phyloP scores from a whole-genome alignment of 2,888 invertebrate species.

The Apotomis capreana region DNA sequence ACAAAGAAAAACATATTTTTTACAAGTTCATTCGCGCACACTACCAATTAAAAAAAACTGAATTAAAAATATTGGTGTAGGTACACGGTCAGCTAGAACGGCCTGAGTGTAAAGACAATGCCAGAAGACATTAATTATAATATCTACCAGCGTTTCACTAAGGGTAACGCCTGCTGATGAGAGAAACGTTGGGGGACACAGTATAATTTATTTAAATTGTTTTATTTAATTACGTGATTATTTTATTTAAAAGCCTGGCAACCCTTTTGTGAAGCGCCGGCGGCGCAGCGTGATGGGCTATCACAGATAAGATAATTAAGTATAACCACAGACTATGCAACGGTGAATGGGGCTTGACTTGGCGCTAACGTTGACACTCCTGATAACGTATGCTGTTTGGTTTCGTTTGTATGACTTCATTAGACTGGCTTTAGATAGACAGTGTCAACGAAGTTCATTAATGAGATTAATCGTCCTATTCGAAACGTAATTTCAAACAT shows the following conservation, averaged over 20 bases:
- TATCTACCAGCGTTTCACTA: too few relatives aligned
- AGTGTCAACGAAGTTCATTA: background rate
- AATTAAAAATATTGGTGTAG: too few relatives aligned
- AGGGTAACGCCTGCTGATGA: too few relatives aligned
- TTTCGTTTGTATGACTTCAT: slow-evolving; percentile 13
- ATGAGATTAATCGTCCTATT: too few relatives aligned
- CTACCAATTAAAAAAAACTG: too few relatives aligned
- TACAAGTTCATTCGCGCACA: too few relatives aligned
- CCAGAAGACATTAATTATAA: too few relatives aligned
- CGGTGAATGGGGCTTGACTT: background rate
- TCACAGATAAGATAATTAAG: slow-evolving; percentile 39
- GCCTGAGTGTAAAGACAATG: too few relatives aligned
- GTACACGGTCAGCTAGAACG: too few relatives aligned
- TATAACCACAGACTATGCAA: slow-evolving; percentile 15
- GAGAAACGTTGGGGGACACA: background rate
- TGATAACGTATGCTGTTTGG: slow-evolving; percentile 2
- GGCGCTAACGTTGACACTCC: slow-evolving; percentile 10
- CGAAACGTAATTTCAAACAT: too few relatives aligned
- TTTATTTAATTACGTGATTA: slow-evolving; percentile 28
- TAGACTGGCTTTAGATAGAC: background rate
- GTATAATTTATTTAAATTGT: slow-evolving; percentile 11
- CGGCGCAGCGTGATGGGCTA: slow-evolving; percentile 24
- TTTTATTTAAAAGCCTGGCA: slow-evolving; percentile 24
- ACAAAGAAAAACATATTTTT: too few relatives aligned
- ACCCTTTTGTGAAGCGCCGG: slow-evolving; percentile 35